Evolutionary conservation across 2,888 invertebrate genomes (phyloP), one percentile per base, ranked within the genome.

Genomic region (Neoitamus cyanurus): DNA sequence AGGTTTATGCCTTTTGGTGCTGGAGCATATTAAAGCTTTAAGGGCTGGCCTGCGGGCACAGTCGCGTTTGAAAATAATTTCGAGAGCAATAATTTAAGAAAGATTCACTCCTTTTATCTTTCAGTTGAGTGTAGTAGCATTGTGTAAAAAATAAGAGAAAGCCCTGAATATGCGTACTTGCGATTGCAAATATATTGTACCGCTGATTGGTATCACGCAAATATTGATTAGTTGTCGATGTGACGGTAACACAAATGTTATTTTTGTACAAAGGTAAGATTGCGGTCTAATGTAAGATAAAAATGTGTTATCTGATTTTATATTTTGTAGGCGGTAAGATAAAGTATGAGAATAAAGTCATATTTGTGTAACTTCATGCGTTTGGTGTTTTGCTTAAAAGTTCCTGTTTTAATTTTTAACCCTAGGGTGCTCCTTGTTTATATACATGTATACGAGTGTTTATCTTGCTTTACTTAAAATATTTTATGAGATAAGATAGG

Each of bases 261-360:
- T 82, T 80, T 82, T 82, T 82, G 82, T 82, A 82, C 82, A 82
- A 82, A 82, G 69, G 31, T 31, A 82, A 25, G 30, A 28, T 34
- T 82, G 69, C 36, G 69, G 25, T 69, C 34, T 69, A 82, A 36
- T 82, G 69, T 69, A 82, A 82, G 36, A 69, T 69, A 69, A 30
- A 42, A 46, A 46, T n/a, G 58, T 80, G 69, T 82, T 82, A 48
- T 37, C 69, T 34, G 69, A 82, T 82, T 82, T 82, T 82, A 82
- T 82, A 82, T 82, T 82, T 78, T 77, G 42, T 78, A 82, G 82
- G 36, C 25, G 36, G 68, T 68, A 69, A 48, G 34, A 13, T 31
- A 31, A 58, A 48, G n/a, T 58, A 78, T 58, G 48, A 78, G 58
- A 78, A 78, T 78, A 48, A 78, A 78, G 31, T 31, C 25, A 48